phyloP scores from a whole-genome alignment of 2,797 vertebrate species.

The Acanthurus lineatus region DNA sequence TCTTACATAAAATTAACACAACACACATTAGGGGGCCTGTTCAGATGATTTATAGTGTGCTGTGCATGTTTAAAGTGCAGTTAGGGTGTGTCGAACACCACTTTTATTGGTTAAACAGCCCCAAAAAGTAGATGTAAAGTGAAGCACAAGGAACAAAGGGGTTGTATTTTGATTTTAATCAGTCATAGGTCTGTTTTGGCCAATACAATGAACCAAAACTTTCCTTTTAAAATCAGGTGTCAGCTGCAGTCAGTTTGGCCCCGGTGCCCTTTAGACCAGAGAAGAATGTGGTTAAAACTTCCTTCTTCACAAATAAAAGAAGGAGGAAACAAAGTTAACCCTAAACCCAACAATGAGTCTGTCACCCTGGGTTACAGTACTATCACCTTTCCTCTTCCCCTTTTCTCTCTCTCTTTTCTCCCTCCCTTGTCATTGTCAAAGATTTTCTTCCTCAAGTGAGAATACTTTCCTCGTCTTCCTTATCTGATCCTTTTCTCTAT shows the following conservation, averaged over 20 bases:
- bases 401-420: neutral
- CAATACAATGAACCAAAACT: too few relatives aligned
- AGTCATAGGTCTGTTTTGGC: too few relatives aligned
- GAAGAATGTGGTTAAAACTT: slow-evolving; percentile 41
- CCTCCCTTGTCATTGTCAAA: neutral
- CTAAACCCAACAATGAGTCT: slow-evolving; percentile 6
- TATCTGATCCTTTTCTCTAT: too few relatives aligned
- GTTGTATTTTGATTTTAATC: too few relatives aligned
- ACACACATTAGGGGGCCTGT: neutral
- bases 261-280: slow-evolving; percentile 23
- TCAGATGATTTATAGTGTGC: too few relatives aligned
- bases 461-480: neutral
- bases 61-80: too few relatives aligned
- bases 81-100: too few relatives aligned
- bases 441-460: neutral
- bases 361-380: slow-evolving; percentile 7
- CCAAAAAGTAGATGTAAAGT: too few relatives aligned
- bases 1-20: neutral
- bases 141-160: too few relatives aligned
- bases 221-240: too few relatives aligned
- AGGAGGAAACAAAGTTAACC: slow-evolving; percentile 36
- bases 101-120: too few relatives aligned
- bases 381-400: neutral
- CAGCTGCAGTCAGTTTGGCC: slow-evolving; percentile 1
- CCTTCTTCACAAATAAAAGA: slow-evolving; percentile 44